Conservation (phyloP, 2,113 vertebrate genomes). For the Elachura formosa region DNA sequence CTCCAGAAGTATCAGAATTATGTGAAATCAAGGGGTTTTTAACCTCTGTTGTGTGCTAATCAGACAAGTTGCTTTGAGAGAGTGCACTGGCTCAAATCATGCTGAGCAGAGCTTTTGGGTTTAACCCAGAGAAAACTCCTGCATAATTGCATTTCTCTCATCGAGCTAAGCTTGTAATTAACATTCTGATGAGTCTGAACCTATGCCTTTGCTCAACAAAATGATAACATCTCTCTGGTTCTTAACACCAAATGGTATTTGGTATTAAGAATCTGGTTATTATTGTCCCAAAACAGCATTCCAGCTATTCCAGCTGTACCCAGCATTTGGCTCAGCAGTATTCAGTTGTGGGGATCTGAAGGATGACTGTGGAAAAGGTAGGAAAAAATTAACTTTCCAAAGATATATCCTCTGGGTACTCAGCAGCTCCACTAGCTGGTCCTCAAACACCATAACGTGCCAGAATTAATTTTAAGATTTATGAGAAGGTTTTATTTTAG, state of each 20-base stretch:
- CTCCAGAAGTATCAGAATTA: background rate
- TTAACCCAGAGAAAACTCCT: background rate
- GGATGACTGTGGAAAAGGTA: background rate
- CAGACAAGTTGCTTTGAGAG: background rate
- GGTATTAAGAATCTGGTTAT: no score
- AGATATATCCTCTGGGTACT: background rate
- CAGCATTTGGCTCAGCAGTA: background rate
- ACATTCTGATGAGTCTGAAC: background rate
- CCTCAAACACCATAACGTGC: background rate
- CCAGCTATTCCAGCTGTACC: no score
- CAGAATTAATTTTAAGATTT: background rate
- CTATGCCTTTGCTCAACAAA: background rate
- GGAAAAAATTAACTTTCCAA: background rate
- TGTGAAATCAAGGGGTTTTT: background rate
- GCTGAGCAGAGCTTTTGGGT: background rate
- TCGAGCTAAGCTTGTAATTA: background rate
- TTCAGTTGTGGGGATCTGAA: background rate
- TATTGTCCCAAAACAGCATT: background rate
- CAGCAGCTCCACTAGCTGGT: background rate
- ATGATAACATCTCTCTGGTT: background rate
- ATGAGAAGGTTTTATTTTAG: background rate
- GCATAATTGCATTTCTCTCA: background rate
- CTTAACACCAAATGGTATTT: no score
- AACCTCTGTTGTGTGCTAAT: background rate
- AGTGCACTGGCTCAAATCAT: fast-evolving